These are phyloP conservation scores for Leptarthrus brevirostris DNA, from an alignment of 2,888 invertebrate species.

Conservation along the genomic window DNA sequence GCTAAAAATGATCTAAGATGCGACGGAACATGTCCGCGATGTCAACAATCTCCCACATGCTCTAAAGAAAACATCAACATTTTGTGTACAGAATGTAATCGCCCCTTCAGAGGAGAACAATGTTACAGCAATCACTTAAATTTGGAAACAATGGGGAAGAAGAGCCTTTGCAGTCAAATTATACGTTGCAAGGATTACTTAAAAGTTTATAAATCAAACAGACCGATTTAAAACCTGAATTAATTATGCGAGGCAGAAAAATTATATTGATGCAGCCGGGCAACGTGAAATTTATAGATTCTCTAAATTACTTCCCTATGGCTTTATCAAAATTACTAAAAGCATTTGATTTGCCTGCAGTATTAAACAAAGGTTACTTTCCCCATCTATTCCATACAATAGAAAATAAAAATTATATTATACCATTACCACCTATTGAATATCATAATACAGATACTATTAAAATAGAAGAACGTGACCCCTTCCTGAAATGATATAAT, in stretches of 20 bases:
- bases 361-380: constrained; percentile 56
- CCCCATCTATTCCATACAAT: constrained; percentile 54
- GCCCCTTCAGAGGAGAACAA: too few species aligned
- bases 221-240: too few species aligned
- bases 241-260: constrained; percentile 4
- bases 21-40: too few species aligned
- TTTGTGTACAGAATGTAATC: too few species aligned
- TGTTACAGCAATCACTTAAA: too few species aligned
- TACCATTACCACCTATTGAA: not conserved
- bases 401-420: constrained; percentile 44
- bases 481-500: constrained; percentile 15
- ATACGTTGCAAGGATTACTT: too few species aligned
- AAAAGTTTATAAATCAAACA: too few species aligned
- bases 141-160: too few species aligned
- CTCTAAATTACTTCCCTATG: constrained; percentile 56
- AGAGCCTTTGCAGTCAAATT: too few species aligned
- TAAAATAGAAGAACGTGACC: constrained; percentile 1
- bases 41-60: too few species aligned
- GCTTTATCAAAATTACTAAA: constrained; percentile 52
- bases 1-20: too few species aligned
- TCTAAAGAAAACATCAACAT: too few species aligned
- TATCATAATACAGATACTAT: constrained; percentile 20
- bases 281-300: constrained; percentile 6
- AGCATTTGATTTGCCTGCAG: constrained; percentile 52
- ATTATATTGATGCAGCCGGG: not conserved